Conservation (phyloP, 2,113 vertebrate genomes). For the Eleginops maclovinus region DNA sequence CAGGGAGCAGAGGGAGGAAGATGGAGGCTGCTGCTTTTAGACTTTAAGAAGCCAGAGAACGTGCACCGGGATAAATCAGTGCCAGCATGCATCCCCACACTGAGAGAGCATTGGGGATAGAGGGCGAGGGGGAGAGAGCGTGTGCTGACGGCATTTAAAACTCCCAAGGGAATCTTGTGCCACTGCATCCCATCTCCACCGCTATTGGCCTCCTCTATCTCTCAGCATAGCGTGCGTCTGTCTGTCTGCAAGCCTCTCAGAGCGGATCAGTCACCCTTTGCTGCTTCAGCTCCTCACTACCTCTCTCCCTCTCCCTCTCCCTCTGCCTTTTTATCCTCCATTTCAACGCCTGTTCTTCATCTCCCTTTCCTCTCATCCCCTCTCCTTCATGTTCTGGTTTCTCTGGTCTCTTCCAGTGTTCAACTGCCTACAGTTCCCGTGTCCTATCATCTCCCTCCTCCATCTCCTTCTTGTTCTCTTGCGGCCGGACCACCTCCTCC, state of each 20-base stretch:
- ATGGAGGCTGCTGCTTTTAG: conserved; percentile 62
- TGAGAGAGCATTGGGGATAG: conserved; percentile 44
- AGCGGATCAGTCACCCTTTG: conserved; percentile 83
- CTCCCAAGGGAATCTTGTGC: conserved; percentile 75
- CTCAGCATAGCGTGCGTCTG: conserved; percentile 65
- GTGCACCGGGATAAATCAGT: conserved; percentile 67
- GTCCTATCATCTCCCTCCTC: conserved; percentile 35
- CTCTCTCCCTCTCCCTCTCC: conserved; percentile 54
- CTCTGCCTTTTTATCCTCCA: conserved; percentile 49
- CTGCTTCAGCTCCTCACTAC: conserved; percentile 80
- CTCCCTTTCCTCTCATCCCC: conserved; percentile 21
- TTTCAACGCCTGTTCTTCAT: conserved; percentile 37
- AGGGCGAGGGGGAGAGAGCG: conserved; percentile 41
- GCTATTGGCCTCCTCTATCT: conserved; percentile 66
- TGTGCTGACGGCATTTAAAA: conserved; percentile 78
- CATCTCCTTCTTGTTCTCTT: conserved; percentile 49
- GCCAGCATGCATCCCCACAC: conserved; percentile 57
- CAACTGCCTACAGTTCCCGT: conserved; percentile 52
- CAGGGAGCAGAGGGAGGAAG: conserved; percentile 28
- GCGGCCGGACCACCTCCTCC: conserved; percentile 38
- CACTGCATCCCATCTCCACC: conserved; percentile 62
- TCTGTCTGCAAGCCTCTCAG: conserved; percentile 75
- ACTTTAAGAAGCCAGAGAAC: conserved; percentile 49
- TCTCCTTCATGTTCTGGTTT: conserved; percentile 9
- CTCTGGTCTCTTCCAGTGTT: conserved; percentile 23